Evolutionary conservation across 2,888 invertebrate genomes (phyloP).

Genomic region (Physocephala rufipes): DNA sequence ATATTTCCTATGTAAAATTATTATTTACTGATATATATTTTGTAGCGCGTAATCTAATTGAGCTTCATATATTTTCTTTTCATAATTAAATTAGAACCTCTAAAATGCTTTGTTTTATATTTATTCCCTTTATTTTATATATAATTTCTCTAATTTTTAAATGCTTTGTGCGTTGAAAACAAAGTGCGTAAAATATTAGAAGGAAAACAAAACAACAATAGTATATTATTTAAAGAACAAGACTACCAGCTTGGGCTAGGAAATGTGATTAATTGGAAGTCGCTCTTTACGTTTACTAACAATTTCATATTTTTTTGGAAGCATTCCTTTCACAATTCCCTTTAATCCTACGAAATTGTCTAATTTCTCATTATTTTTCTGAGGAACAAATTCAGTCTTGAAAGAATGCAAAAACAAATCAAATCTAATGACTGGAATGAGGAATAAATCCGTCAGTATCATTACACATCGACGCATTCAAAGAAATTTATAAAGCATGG

Average conservation of each 20-base stretch:
- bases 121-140: background rate
- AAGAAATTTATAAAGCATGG: background rate
- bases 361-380: background rate
- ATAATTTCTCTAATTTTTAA: background rate
- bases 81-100: background rate
- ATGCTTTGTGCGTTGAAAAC: conserved; percentile 33
- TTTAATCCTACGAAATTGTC: background rate
- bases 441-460: too few species aligned
- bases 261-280: background rate
- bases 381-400: conserved; percentile 16
- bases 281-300: background rate
- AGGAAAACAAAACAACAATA: background rate
- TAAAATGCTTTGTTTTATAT: conserved; percentile 7
- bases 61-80: conserved; percentile 15
- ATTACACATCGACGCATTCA: background rate
- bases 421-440: background rate
- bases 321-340: background rate
- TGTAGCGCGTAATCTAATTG: background rate
- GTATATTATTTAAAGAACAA: background rate
- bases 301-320: background rate
- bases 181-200: conserved; percentile 32
- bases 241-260: background rate
- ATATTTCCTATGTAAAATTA: background rate
- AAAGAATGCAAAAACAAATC: background rate
- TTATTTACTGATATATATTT: background rate